These are phyloP conservation scores for Pantala flavescens DNA, from an alignment of 1,140 invertebrate genomes.

Conservation along the genomic window DNA sequence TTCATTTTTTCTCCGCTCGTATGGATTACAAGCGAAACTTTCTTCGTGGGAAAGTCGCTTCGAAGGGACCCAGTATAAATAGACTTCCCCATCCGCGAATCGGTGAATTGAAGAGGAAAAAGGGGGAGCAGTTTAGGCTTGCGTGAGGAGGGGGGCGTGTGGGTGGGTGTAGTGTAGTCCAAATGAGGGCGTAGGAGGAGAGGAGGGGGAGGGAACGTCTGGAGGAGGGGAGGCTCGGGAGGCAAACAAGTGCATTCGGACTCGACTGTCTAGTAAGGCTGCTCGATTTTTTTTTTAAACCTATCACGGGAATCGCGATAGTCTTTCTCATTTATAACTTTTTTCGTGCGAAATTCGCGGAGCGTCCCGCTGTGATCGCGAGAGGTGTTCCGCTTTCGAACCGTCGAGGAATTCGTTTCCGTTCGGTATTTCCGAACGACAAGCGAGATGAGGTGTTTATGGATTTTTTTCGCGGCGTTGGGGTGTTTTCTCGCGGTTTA, in stretches of 20 bases:
- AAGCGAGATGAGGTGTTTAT: no score
- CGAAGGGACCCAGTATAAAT: background rate
- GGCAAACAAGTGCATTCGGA: constrained; percentile 12
- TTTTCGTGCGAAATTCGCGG: no score
- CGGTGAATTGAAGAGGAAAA: constrained; percentile 9
- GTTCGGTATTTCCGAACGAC: no score
- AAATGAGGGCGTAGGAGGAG: background rate
- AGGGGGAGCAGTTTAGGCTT: background rate
- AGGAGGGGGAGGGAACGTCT: background rate
- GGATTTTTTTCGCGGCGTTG: no score
- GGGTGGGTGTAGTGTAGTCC: background rate
- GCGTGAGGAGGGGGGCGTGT: background rate
- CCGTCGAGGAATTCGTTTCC: no score
- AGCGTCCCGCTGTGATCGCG: no score
- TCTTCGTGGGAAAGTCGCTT: constrained; percentile 1
- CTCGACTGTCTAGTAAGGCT: constrained; percentile 12
- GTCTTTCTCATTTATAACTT: no score
- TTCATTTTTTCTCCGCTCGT: background rate
- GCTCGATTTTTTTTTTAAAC: background rate
- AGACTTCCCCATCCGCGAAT: background rate
- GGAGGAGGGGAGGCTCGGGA: constrained; percentile 12
- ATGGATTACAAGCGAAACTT: background rate
- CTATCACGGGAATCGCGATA: background rate
- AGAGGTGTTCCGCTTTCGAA: no score
- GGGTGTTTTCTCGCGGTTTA: no score